Evolutionary conservation across 2,113 vertebrate genomes (phyloP).

Genomic region (Amazona vittata): DNA sequence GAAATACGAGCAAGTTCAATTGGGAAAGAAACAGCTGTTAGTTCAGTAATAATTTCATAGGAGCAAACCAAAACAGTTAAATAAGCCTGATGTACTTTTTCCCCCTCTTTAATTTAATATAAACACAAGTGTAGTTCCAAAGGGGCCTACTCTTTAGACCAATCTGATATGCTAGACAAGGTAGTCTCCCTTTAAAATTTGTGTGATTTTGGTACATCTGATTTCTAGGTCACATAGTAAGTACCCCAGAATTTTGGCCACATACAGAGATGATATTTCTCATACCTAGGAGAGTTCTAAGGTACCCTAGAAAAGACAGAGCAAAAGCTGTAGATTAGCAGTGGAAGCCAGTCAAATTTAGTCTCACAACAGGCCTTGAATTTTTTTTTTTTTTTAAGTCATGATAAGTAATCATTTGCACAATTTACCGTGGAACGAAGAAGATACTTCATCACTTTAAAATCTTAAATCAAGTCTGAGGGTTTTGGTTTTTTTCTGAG

Average conservation of each 20-base stretch:
- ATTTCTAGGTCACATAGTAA: not conserved
- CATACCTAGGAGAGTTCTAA: not conserved
- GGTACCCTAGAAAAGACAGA: not conserved
- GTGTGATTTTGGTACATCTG: not conserved
- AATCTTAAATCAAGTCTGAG: not conserved
- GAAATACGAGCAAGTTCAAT: accelerated
- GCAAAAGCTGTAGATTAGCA: not conserved
- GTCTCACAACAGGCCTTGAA: not conserved
- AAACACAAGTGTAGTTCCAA: not conserved
- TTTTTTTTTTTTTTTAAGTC: not conserved
- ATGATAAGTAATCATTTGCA: not conserved
- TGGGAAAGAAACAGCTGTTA: not conserved
- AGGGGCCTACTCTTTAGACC: not conserved
- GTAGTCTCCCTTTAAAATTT: not conserved
- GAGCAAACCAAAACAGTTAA: not conserved
- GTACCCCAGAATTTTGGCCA: not conserved
- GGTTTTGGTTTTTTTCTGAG: not conserved
- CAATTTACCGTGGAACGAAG: not conserved
- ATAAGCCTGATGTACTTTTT: not conserved
- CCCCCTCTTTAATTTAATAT: not conserved
- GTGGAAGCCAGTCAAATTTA: not conserved
- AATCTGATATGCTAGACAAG: not conserved
- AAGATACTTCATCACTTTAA: not conserved
- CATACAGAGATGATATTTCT: not conserved
- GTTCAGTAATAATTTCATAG: not conserved